Evolutionary conservation across 2,113 vertebrate species (phyloP), one percentile per base, ranked within the genome.

Genomic region (Sinocyclocheilus grahami): DNA sequence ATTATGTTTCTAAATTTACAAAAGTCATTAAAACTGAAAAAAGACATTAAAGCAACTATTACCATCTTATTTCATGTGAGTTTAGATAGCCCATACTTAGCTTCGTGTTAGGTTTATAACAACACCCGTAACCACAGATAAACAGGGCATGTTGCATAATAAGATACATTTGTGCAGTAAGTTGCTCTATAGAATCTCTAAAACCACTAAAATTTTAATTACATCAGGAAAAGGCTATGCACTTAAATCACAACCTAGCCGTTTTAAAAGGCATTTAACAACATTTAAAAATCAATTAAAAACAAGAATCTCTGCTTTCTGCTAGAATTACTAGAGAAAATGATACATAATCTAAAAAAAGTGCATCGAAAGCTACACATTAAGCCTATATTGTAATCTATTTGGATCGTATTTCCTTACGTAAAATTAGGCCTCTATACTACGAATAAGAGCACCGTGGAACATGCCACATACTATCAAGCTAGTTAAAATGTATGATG

Each of bases 101-200:
- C 39, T 74, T n/a, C 20, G 60, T n/a, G 27, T 33, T 87, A 82
- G 89, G 87, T 90, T 86, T 82, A 85, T 67, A 91, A 90, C 91
- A 86, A 89, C 89, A 76, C 90, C 1, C 89, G 89, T 86, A 83
- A 78, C 37, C 62, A 63, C 12, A 62, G 85, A 82, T 84, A 88
- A 90, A 77, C 78, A 55, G 75, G 39, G 51, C 65, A 30, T 76
- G 82, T 69, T 69, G 67, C 76, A 87, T 90, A 92, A 93, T 88
- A 91, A 87, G 86, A 72, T 72, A 90, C 90, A 91, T 69, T 90
- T 83, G 67, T 13, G 87, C 80, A 58, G 75, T 82, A 84, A 84
- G 60, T 86, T 84, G 42, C 1, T 42, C 88, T 81, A 81, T 84
- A 89, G 82, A 86, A 86, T 81, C 88, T 81, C 86, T 63, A 81